phyloP scores from a whole-genome alignment of 2,113 vertebrate species.

The Otocyon megalotis region DNA sequence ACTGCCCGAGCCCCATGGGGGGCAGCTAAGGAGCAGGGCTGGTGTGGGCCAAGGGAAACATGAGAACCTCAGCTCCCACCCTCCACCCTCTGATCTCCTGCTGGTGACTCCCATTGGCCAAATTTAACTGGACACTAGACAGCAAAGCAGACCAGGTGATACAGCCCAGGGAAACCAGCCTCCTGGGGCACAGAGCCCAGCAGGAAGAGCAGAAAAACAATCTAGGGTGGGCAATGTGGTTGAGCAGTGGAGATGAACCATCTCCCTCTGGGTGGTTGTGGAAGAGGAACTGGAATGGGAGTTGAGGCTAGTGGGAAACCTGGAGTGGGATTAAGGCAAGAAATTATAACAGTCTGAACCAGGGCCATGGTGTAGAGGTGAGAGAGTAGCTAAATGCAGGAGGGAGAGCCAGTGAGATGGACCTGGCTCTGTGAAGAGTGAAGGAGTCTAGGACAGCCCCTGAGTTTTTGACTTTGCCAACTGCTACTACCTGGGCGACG shows the following conservation, averaged over 20 bases:
- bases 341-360: background rate
- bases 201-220: background rate
- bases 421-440: background rate
- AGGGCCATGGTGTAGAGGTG: background rate
- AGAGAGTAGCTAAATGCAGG: background rate
- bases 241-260: background rate
- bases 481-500: background rate
- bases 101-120: background rate
- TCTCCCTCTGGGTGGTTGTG: background rate
- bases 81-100: background rate
- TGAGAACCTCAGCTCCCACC: background rate
- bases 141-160: background rate
- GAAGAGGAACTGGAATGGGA: background rate
- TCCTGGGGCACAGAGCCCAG: background rate
- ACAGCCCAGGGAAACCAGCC: background rate
- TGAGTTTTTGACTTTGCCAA: background rate
- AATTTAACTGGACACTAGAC: background rate
- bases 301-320: background rate
- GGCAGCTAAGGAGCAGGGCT: background rate
- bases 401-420: background rate
- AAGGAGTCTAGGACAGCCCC: background rate
- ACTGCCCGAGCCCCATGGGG: background rate
- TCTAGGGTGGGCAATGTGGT: no score
- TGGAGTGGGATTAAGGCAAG: background rate
- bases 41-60: background rate